Conservation (phyloP, 2,797 vertebrate species). For the Philypnodon macrostomus region DNA sequence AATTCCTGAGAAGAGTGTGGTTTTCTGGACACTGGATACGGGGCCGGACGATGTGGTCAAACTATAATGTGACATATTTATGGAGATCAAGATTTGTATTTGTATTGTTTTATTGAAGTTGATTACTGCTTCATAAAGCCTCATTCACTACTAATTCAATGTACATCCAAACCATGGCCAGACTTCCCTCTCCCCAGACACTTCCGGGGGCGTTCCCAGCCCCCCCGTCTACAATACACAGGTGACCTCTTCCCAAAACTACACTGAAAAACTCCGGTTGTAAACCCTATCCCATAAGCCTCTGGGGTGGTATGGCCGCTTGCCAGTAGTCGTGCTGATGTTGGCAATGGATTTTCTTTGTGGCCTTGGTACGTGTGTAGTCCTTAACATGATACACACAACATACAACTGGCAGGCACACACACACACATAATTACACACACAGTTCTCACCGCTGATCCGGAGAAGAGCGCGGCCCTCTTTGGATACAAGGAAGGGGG, state of each 20-base stretch:
- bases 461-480: conserved; percentile 63
- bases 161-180: too few species aligned
- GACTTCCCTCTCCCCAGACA: too few species aligned
- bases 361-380: conserved; percentile 73
- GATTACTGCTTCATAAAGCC: too few species aligned
- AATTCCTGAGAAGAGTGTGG: conserved; percentile 31
- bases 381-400: conserved; percentile 71
- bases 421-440: conserved; percentile 60
- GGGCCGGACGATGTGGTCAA: too few species aligned
- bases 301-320: conserved; percentile 71
- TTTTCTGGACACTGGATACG: conserved; percentile 50
- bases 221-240: conserved; percentile 37
- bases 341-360: conserved; percentile 73
- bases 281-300: conserved; percentile 69
- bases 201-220: too few species aligned
- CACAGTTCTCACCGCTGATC: conserved; percentile 58
- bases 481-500: conserved; percentile 54
- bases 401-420: conserved; percentile 36
- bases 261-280: conserved; percentile 55
- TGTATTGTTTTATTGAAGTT: too few species aligned
- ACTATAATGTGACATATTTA: too few species aligned
- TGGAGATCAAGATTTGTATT: too few species aligned
- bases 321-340: conserved; percentile 77
- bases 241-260: conserved; percentile 58
- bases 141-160: too few species aligned